Percentiles rank a stretch among this genome's conserved stretches.
These are phyloP conservation scores for Misgurnus anguillicaudatus DNA, from an alignment of 2,113 vertebrate genomes.

Conservation along the genomic window DNA sequence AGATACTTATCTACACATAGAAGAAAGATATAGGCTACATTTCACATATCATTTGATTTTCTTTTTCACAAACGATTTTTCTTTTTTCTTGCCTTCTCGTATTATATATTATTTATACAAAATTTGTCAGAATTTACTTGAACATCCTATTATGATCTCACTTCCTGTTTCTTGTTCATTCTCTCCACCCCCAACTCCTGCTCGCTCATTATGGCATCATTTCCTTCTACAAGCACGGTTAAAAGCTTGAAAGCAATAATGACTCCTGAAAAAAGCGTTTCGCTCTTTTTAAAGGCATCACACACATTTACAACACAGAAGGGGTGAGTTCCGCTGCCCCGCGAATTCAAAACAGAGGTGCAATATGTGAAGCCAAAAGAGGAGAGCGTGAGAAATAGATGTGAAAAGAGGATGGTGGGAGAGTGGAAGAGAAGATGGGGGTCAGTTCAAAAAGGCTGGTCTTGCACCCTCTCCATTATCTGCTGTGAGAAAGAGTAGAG, in stretches of 20 bases:
- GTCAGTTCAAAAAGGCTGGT: conserved; percentile 30
- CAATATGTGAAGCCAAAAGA: conserved; percentile 33
- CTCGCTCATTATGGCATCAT: conserved; percentile 1
- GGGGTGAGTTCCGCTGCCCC: conserved; percentile 9
- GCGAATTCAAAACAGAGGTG: conserved; percentile 26
- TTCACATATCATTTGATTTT: no score
- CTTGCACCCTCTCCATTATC: conserved; percentile 30
- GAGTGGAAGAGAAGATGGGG: conserved; percentile 32
- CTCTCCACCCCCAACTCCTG: neutral
- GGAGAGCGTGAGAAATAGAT: conserved; percentile 42
- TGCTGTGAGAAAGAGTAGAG: conserved; percentile 41
- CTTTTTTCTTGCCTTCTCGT: no score
- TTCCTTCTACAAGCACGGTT: neutral
- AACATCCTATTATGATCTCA: conserved; percentile 4
- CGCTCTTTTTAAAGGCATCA: conserved; percentile 25
- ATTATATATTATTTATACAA: no score
- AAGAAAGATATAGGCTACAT: no score
- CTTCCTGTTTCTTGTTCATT: conserved; percentile 20
- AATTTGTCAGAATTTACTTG: no score
- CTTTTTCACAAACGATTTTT: no score
- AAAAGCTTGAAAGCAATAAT: conserved; percentile 1
- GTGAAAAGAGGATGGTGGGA: conserved; percentile 43
- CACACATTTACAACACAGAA: conserved; percentile 10
- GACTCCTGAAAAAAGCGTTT: conserved; percentile 32
- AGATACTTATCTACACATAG: neutral